These are phyloP conservation scores for Meandrusa payeni DNA, from an alignment of 2,888 invertebrate species.

Conservation along the genomic window DNA sequence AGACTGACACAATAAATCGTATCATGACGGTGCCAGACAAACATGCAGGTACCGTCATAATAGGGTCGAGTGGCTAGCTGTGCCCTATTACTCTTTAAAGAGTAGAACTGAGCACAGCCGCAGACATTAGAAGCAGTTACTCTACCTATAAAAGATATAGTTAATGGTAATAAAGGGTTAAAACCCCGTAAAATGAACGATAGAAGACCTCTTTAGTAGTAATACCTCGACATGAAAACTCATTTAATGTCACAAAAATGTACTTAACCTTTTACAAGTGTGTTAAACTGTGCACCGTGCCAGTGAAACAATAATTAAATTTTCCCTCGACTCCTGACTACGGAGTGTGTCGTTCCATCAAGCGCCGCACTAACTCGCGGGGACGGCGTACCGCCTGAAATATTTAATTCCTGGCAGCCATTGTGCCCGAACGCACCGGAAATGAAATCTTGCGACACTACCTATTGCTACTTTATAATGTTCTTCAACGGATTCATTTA, in stretches of 20 bases:
- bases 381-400: conserved; percentile 62
- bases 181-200: conserved; percentile 30
- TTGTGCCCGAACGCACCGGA: conserved; percentile 61
- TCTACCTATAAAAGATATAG: not conserved
- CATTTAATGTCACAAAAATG: conserved; percentile 65
- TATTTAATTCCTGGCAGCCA: conserved; percentile 64
- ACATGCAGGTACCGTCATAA: too few relatives aligned
- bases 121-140: too few relatives aligned
- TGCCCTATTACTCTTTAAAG: too few relatives aligned
- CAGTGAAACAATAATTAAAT: conserved; percentile 74
- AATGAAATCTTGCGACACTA: conserved; percentile 55
- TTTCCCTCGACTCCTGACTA: conserved; percentile 61
- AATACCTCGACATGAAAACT: conserved; percentile 61
- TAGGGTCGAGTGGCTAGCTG: too few relatives aligned
- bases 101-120: too few relatives aligned
- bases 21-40: too few relatives aligned
- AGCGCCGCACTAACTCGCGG: conserved; percentile 63
- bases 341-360: conserved; percentile 69
- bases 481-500: conserved; percentile 11
- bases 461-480: conserved; percentile 28
- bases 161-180: conserved; percentile 25
- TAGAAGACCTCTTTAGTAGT: conserved; percentile 45
- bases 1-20: too few relatives aligned
- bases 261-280: conserved; percentile 66
- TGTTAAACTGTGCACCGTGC: conserved; percentile 62